A percentile compares a stretch with the other conserved stretches of the same genome.
These are phyloP conservation scores for Drosophila subpulchrella DNA, from an alignment of 1,140 invertebrate species.

Conservation along the genomic window DNA sequence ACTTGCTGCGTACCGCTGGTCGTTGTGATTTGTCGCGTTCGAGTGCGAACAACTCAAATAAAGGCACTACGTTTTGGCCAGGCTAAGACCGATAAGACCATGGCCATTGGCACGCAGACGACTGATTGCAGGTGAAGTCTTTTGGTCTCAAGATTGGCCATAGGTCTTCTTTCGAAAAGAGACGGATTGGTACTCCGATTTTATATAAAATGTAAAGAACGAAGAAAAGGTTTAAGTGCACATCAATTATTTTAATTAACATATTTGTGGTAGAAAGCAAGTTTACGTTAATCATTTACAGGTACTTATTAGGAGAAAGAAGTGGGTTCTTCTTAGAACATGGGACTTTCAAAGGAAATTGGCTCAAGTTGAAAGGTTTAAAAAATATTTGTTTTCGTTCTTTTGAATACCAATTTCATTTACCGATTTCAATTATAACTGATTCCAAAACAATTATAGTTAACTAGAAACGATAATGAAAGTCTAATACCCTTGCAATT, in stretches of 20 bases:
- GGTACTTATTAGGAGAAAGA: background rate
- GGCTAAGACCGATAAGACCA: slow-evolving; percentile 46
- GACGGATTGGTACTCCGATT: background rate
- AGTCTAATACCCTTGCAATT: background rate
- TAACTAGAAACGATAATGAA: background rate
- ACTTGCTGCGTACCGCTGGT: slow-evolving; percentile 27
- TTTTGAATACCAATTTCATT: too few species aligned
- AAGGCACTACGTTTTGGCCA: slow-evolving; percentile 13
- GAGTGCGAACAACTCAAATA: slow-evolving; percentile 26
- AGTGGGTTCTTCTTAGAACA: too few species aligned
- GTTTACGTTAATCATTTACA: slow-evolving; percentile 9
- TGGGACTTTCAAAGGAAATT: too few species aligned
- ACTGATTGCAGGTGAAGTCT: slow-evolving; percentile 26
- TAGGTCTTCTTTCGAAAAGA: background rate
- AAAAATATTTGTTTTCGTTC: background rate
- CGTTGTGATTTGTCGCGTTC: slow-evolving; percentile 39
- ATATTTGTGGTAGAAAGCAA: background rate
- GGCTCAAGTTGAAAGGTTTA: background rate
- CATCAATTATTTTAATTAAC: background rate
- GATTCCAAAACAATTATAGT: background rate
- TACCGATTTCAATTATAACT: too few species aligned
- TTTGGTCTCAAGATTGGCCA: background rate
- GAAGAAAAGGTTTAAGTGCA: background rate
- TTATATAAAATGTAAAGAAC: slow-evolving; percentile 23
- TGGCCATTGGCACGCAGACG: slow-evolving; percentile 20